Evolutionary conservation across 2,797 vertebrate species (phyloP).

Genomic region (Sebastes iracundus): DNA sequence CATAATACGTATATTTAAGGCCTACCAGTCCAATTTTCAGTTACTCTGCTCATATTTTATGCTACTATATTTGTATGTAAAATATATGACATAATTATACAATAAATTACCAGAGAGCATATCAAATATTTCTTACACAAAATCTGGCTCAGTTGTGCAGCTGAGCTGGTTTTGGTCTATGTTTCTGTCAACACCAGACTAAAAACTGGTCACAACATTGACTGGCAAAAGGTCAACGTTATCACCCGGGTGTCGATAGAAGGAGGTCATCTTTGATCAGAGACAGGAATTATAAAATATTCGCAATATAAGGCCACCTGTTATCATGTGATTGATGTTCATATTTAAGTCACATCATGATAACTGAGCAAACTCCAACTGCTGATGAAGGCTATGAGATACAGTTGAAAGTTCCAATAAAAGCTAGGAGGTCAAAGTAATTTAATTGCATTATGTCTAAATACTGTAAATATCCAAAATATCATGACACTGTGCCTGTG

Average conservation of each 20-base stretch:
- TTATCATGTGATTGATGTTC: not conserved
- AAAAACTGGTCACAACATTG: not conserved
- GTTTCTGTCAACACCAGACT: not conserved
- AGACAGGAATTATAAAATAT: no score
- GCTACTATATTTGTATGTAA: not conserved
- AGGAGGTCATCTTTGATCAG: no score
- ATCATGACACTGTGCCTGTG: no score
- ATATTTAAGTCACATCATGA: no score
- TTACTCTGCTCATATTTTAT: not conserved
- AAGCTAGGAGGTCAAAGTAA: not conserved
- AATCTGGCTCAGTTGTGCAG: not conserved
- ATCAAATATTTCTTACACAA: not conserved
- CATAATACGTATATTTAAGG: not conserved
- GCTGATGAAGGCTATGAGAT: not conserved
- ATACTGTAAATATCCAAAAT: not conserved
- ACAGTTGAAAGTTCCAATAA: not conserved
- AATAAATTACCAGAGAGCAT: not conserved
- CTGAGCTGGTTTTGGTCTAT: not conserved
- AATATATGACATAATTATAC: not conserved
- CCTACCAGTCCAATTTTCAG: not conserved
- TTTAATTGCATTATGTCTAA: not conserved
- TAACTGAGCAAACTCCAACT: no score
- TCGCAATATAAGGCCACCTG: no score
- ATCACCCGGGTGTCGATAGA: no score
- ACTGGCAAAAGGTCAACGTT: not conserved